These are phyloP conservation scores for Chironomus tepperi DNA, from an alignment of 1,140 invertebrate genomes.

Conservation along the genomic window DNA sequence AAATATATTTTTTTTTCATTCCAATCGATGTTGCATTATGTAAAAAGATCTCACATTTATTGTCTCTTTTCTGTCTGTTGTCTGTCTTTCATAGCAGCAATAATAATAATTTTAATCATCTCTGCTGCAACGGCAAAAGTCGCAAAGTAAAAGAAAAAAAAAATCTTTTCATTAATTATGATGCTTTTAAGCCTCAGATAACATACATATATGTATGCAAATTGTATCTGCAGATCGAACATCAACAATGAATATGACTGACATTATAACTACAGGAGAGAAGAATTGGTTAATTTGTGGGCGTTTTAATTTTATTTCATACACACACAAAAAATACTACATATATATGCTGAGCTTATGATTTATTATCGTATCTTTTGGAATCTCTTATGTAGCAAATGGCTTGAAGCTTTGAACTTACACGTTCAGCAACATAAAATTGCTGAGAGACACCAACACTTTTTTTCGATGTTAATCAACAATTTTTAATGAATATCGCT, in stretches of 20 bases:
- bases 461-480: too few species aligned
- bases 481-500: too few species aligned
- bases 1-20: background rate
- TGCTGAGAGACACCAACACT: too few species aligned
- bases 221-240: constrained; percentile 5
- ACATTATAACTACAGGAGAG: background rate
- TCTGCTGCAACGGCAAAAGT: too few species aligned
- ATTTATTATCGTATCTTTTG: constrained; percentile 20
- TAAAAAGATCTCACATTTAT: too few species aligned
- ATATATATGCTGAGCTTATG: background rate
- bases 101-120: too few species aligned
- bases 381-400: constrained; percentile 10
- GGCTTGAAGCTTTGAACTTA: background rate
- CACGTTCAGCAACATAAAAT: too few species aligned
- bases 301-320: constrained; percentile 21
- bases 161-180: background rate
- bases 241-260: constrained; percentile 5
- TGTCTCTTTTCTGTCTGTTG: too few species aligned
- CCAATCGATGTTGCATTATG: background rate
- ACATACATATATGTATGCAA: background rate
- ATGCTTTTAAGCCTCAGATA: background rate
- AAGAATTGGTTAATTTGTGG: background rate
- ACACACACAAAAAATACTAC: background rate
- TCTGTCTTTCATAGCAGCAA: too few species aligned
- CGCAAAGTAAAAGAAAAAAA: too few species aligned